phyloP scores from a whole-genome alignment of 2,888 invertebrate genomes.

The Electrophaes corylata region DNA sequence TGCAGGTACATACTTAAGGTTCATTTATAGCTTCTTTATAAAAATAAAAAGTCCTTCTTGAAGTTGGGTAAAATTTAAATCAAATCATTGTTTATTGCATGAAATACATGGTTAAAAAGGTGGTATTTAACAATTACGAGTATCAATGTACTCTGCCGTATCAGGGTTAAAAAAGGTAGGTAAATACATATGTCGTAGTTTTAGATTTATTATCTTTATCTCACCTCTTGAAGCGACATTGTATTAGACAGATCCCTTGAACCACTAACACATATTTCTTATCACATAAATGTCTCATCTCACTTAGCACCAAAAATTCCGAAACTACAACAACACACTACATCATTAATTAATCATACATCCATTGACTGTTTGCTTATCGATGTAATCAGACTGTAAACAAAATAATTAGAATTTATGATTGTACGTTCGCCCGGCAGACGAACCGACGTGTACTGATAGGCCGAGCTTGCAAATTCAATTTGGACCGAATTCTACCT shows the following conservation, averaged over 20 bases:
- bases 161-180: too few relatives aligned
- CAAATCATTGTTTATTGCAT: too few relatives aligned
- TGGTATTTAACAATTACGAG: too few relatives aligned
- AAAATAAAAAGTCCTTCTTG: conserved; percentile 5
- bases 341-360: conserved; percentile 24
- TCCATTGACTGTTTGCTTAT: conserved; percentile 22
- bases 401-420: conserved; percentile 19
- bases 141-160: too few relatives aligned
- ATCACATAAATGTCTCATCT: conserved; percentile 48
- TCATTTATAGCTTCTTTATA: conserved; percentile 3
- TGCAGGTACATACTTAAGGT: conserved; percentile 13
- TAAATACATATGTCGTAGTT: too few relatives aligned
- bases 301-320: conserved; percentile 20
- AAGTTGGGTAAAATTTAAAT: neutral
- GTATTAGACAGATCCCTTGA: conserved; percentile 54
- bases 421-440: conserved; percentile 20
- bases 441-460: conserved; percentile 32
- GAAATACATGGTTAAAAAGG: too few relatives aligned
- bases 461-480: conserved; percentile 43
- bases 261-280: conserved; percentile 65
- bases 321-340: conserved; percentile 22
- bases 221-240: conserved; percentile 79
- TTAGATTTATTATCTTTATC: conserved; percentile 36
- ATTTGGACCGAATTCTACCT: conserved; percentile 53
- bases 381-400: conserved; percentile 26